These are phyloP conservation scores for Mungos mungo DNA, from an alignment of 2,113 vertebrate genomes.

Conservation along the genomic window DNA sequence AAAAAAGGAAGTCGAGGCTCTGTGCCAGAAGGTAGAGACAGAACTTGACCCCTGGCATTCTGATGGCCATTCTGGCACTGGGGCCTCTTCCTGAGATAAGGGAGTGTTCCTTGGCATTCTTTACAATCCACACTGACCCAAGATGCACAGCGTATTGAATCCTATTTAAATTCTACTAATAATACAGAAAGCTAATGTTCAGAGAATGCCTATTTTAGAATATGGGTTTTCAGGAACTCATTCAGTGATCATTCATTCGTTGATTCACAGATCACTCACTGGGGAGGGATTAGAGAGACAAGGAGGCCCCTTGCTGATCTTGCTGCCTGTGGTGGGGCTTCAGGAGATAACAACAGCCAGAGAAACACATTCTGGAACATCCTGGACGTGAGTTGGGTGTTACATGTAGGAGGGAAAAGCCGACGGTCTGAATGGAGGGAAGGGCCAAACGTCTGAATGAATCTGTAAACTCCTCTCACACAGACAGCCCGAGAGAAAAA, in stretches of 20 bases:
- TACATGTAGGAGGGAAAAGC: rapidly evolving
- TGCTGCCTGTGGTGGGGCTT: not conserved
- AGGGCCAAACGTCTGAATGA: not conserved
- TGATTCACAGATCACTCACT: not conserved
- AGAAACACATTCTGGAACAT: not conserved
- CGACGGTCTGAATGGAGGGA: not conserved
- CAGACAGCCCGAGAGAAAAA: not conserved
- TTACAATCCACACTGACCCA: not conserved
- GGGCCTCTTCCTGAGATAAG: not conserved
- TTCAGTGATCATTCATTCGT: not conserved
- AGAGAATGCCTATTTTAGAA: not conserved
- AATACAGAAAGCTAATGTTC: not conserved
- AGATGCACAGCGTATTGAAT: too few species aligned
- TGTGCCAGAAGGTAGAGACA: not conserved
- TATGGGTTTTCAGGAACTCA: not conserved
- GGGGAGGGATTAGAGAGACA: not conserved
- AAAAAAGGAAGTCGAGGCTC: not conserved
- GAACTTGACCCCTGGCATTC: not conserved
- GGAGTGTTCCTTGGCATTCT: not conserved
- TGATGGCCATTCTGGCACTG: not conserved
- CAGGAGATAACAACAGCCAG: not conserved
- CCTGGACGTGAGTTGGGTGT: rapidly evolving
- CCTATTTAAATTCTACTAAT: not conserved
- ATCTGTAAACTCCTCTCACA: not conserved
- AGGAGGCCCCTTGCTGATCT: not conserved